Evolutionary conservation across 2,888 invertebrate species (phyloP).

Genomic region (Macrophya alboannulata): DNA sequence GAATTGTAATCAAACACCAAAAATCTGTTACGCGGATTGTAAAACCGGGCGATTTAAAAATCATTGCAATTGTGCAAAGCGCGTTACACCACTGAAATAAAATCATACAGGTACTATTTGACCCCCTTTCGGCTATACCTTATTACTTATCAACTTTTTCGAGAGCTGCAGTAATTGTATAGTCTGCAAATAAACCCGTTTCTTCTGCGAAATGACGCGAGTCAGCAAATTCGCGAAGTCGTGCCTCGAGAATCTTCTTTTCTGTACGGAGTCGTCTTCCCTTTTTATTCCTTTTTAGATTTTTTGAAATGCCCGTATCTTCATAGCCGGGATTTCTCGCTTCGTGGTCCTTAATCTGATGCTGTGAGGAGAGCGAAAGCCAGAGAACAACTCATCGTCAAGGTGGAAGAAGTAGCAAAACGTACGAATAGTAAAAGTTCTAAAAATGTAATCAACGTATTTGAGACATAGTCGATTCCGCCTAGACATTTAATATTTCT

Average conservation of each 20-base stretch:
- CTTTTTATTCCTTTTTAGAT: neutral
- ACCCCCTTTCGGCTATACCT: neutral
- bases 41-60: neutral
- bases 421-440: neutral
- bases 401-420: neutral
- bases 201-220: neutral
- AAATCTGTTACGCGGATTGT: slow-evolving; percentile 29
- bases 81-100: neutral
- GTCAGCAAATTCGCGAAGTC: neutral
- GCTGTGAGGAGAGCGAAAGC: neutral
- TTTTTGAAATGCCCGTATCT: neutral
- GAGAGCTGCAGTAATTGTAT: neutral
- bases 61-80: neutral
- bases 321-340: neutral
- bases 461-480: slow-evolving; percentile 37
- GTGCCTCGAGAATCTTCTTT: neutral
- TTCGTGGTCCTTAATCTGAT: neutral
- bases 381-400: slow-evolving; percentile 11
- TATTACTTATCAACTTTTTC: neutral
- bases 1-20: slow-evolving; percentile 34
- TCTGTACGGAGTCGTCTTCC: neutral
- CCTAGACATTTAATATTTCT: slow-evolving; percentile 30
- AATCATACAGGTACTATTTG: neutral
- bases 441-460: slow-evolving; percentile 16
- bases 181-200: neutral